Percentiles rank a stretch among this genome's conserved stretches.
These are phyloP conservation scores for Nibea albiflora DNA, from an alignment of 2,113 vertebrate species.

Conservation along the genomic window DNA sequence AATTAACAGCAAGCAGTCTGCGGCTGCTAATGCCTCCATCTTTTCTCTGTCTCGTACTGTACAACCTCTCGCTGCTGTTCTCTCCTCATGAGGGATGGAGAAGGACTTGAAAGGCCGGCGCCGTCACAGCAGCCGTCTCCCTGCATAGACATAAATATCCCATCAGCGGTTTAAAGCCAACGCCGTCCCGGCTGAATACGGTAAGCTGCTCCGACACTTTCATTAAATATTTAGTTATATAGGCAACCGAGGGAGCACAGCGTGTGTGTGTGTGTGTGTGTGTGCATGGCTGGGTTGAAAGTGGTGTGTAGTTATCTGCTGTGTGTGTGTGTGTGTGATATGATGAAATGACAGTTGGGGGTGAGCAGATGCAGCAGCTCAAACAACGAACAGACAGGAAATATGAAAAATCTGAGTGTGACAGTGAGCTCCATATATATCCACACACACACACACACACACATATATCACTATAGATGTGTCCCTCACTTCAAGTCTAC, in stretches of 20 bases:
- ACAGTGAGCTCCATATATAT: too few species aligned
- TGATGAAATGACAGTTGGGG: not conserved
- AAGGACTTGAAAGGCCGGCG: slow-evolving; percentile 44
- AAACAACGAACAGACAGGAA: slow-evolving; percentile 2
- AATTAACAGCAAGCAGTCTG: slow-evolving; percentile 38
- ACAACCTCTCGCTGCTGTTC: not conserved
- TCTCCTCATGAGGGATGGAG: not conserved
- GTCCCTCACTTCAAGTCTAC: not conserved
- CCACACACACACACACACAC: too few species aligned
- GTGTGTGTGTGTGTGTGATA: slow-evolving; percentile 4
- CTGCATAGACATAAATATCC: slow-evolving; percentile 44
- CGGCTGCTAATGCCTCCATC: slow-evolving; percentile 6
- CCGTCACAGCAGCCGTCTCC: slow-evolving; percentile 1
- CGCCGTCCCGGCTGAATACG: slow-evolving; percentile 16
- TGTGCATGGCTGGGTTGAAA: too few species aligned
- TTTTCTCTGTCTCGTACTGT: not conserved
- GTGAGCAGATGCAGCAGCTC: not conserved
- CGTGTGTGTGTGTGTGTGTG: not conserved
- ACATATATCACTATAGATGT: too few species aligned
- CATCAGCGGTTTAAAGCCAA: slow-evolving; percentile 31
- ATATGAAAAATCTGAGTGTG: slow-evolving; percentile 2
- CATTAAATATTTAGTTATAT: slow-evolving; percentile 63
- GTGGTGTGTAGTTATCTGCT: not conserved
- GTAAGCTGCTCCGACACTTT: slow-evolving; percentile 54
- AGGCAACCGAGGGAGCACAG: slow-evolving; percentile 2